These are phyloP conservation scores for Caenorhabditis elegans DNA, from an alignment of 1,140 invertebrate species.

Conservation along the genomic window WBcel235 BX284606.5:14664001-14664500, in stretches of 20 bases:
- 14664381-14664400: neutral
- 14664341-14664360: slow-evolving; percentile 1
- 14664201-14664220: slow-evolving; percentile 7
- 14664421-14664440: slow-evolving; percentile 1
- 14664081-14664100: neutral
- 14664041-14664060: slow-evolving; percentile 25
- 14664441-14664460: neutral
- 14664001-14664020: neutral
- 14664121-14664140: slow-evolving; percentile 18
- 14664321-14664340: neutral
- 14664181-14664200: slow-evolving; percentile 15
- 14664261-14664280: neutral
- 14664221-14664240: neutral
- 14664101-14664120: slow-evolving; percentile 13
- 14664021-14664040: neutral
- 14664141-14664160: slow-evolving; percentile 25
- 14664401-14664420: neutral
- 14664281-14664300: neutral
- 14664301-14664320: neutral
- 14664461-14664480: too few relatives aligned
- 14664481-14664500: too few relatives aligned
- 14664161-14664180: slow-evolving; percentile 24
- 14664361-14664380: neutral
- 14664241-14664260: neutral
- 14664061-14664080: slow-evolving; percentile 32